A percentile compares a stretch with the other conserved stretches of the same genome.
Evolutionary conservation across 2,888 invertebrate genomes (phyloP).

Genomic region (Standfussiana lucernea): DNA sequence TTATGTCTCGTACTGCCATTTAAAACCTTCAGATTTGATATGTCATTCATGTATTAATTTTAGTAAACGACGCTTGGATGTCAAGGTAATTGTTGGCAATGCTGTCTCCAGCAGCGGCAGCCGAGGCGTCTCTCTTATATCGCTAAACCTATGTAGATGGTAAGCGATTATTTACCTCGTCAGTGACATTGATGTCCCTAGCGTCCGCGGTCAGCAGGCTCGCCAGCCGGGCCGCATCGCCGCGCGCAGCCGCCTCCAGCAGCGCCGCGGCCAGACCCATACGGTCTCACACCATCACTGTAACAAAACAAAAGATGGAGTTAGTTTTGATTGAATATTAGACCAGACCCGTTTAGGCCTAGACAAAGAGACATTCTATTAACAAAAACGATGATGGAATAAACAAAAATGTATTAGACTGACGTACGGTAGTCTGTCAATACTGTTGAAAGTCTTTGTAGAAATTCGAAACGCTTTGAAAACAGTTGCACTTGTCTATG

Average conservation of each 20-base stretch:
- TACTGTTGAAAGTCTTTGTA: not conserved
- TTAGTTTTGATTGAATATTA: not conserved
- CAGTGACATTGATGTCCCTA: conserved; percentile 93
- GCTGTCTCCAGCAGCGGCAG: not conserved
- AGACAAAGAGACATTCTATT: not conserved
- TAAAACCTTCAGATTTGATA: not conserved
- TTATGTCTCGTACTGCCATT: not conserved
- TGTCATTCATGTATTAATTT: not conserved
- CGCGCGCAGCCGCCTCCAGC: conserved; percentile 95
- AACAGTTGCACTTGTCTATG: not conserved
- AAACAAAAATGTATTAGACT: not conserved
- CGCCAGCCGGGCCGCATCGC: conserved; percentile 95
- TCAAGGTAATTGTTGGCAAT: not conserved
- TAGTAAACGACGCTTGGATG: not conserved
- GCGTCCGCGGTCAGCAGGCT: conserved; percentile 93
- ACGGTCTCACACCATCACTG: conserved; percentile 88
- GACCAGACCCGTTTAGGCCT: too few species aligned
- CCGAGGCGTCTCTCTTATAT: not conserved
- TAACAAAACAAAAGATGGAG: conserved; percentile 58
- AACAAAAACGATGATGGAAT: not conserved
- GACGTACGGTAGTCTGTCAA: not conserved
- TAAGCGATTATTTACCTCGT: conserved; percentile 90
- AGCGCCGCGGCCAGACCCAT: conserved; percentile 93
- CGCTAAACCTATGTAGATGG: not conserved
- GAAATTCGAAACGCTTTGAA: not conserved